phyloP scores from a whole-genome alignment of 2,888 invertebrate species.

The Sipunculus nudus region DNA sequence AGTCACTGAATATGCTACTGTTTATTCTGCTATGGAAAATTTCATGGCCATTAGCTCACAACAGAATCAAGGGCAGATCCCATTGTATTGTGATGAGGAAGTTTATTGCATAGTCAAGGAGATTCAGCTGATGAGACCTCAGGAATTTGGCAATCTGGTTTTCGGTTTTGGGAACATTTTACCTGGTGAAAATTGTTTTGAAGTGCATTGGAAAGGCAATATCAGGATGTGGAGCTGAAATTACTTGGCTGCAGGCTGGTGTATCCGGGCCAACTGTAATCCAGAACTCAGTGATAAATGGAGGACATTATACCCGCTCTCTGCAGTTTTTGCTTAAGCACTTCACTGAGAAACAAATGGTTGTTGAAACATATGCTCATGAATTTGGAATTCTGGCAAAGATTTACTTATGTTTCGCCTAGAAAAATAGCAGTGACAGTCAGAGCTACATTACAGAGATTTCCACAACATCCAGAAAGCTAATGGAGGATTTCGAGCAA shows the following conservation, averaged over 20 bases:
- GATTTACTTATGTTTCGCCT: not conserved
- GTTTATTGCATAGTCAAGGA: conserved; percentile 7
- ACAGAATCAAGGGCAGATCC: conserved; percentile 4
- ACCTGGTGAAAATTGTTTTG: conserved; percentile 7
- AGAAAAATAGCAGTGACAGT: not conserved
- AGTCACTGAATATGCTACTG: conserved; percentile 1
- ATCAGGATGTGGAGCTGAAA: conserved; percentile 1
- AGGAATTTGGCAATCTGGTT: conserved; percentile 9
- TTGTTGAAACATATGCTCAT: not conserved
- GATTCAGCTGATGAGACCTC: conserved; percentile 4
- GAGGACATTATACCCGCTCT: conserved; percentile 10
- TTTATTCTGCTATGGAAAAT: conserved; percentile 13
- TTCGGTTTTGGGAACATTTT: conserved; percentile 5
- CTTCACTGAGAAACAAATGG: conserved; percentile 5
- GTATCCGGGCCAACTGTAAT: conserved; percentile 4
- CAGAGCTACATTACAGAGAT: conserved; percentile 6
- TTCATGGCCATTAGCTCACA: conserved; percentile 5
- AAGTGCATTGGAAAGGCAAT: conserved; percentile 5
- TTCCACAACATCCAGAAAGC: not conserved
- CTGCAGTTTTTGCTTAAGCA: conserved; percentile 5
- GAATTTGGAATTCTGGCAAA: conserved; percentile 1
- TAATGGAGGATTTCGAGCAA: conserved; percentile 1
- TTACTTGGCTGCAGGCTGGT: conserved; percentile 7
- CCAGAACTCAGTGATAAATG: conserved; percentile 1
- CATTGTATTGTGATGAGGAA: conserved; percentile 12